A percentile compares a stretch with the other conserved stretches of the same genome.
phyloP scores from a whole-genome alignment of 2,888 invertebrate genomes.

The Lepeophtheirus nordmannii region DNA sequence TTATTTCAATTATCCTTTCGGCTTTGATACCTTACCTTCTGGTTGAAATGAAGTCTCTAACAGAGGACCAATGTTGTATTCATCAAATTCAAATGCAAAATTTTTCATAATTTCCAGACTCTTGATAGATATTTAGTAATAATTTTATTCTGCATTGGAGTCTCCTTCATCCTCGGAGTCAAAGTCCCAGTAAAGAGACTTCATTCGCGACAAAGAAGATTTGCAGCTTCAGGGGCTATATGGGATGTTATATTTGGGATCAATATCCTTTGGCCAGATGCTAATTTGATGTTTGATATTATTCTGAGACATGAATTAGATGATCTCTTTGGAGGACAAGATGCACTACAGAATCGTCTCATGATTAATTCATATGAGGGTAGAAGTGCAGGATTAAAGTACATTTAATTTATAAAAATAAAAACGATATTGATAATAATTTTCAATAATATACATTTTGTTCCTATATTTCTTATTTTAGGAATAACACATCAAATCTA shows the following conservation, averaged over 20 bases:
- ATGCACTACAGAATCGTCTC: neutral
- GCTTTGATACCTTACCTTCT: too few relatives aligned
- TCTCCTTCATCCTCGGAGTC: neutral
- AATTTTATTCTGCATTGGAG: neutral
- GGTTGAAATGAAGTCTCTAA: neutral
- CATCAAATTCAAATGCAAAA: neutral
- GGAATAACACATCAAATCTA: neutral
- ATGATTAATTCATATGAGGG: too few relatives aligned
- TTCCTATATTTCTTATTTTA: neutral
- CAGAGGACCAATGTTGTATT: neutral
- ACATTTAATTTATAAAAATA: neutral
- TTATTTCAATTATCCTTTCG: neutral
- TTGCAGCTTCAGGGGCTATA: conserved; percentile 21
- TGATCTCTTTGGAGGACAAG: conserved; percentile 18
- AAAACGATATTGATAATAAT: neutral
- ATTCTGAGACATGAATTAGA: conserved; percentile 16
- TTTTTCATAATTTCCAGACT: too few relatives aligned
- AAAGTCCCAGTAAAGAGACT: conserved; percentile 13
- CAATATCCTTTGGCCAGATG: neutral
- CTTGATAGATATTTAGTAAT: too few relatives aligned
- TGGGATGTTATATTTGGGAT: conserved; percentile 23
- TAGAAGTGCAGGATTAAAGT: too few relatives aligned
- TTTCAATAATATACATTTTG: neutral
- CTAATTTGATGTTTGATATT: conserved; percentile 10
- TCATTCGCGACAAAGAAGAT: conserved; percentile 22